phyloP scores from a whole-genome alignment of 2,113 vertebrate species.

The Hemibates koningsi region DNA sequence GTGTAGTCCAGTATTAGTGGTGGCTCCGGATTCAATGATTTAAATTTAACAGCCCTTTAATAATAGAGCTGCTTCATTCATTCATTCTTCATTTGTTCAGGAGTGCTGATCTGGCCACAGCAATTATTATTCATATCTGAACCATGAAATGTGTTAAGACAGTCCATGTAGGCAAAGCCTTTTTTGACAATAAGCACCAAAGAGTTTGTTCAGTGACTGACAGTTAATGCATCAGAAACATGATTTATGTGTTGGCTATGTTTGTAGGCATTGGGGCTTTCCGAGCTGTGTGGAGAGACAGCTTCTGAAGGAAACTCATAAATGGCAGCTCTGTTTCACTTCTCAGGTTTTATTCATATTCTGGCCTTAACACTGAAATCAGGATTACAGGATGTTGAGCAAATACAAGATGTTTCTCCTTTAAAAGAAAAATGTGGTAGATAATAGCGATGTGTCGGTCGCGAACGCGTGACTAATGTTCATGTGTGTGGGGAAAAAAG shows the following conservation, averaged over 20 bases:
- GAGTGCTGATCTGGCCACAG: not conserved
- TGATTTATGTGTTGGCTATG: not conserved
- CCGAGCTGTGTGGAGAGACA: not conserved
- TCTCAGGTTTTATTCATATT: not conserved
- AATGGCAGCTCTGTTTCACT: not conserved
- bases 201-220: not conserved
- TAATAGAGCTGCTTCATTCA: not conserved
- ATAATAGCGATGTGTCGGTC: no score
- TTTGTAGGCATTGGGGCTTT: not conserved
- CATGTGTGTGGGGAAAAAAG: no score
- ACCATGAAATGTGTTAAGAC: conserved; percentile 7
- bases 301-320: not conserved
- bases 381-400: not conserved
- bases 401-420: not conserved
- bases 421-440: not conserved
- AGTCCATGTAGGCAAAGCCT: not conserved
- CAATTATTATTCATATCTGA: conserved; percentile 17
- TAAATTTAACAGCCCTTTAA: not conserved
- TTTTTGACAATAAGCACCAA: not conserved
- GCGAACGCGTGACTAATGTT: no score
- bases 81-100: not conserved
- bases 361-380: not conserved
- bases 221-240: not conserved
- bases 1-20: not conserved
- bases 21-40: not conserved